A percentile compares a stretch with the other conserved stretches of the same genome.
Evolutionary conservation across 2,888 invertebrate species (phyloP).

Genomic region (Cybosia mesomella): DNA sequence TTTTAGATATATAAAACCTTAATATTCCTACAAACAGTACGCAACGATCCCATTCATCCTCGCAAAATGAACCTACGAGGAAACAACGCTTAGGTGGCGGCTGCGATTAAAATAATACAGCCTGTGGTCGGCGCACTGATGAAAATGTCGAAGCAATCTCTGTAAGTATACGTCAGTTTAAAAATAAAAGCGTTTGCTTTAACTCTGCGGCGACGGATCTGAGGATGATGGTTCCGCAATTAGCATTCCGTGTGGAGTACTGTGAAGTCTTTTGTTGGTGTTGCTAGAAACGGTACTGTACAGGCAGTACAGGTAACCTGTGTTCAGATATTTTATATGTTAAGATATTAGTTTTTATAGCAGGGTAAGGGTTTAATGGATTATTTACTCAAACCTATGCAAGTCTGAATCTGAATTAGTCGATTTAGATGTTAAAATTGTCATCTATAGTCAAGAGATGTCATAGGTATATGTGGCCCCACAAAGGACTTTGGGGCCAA

Average conservation of each 20-base stretch:
- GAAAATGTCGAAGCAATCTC: conserved; percentile 81
- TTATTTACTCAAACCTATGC: too few relatives aligned
- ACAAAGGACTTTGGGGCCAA: too few relatives aligned
- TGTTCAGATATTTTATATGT: neutral
- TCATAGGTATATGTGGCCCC: too few relatives aligned
- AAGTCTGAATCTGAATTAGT: too few relatives aligned
- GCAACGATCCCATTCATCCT: conserved; percentile 44
- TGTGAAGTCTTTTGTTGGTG: conserved; percentile 62
- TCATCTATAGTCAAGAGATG: too few relatives aligned
- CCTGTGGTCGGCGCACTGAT: conserved; percentile 78
- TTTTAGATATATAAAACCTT: neutral
- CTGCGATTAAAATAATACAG: conserved; percentile 81
- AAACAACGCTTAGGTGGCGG: conserved; percentile 65
- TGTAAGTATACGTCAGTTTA: conserved; percentile 81
- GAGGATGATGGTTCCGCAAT: conserved; percentile 72
- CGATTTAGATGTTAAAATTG: too few relatives aligned
- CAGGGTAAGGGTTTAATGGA: too few relatives aligned
- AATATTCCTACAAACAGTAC: conserved; percentile 13
- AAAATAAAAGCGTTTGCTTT: conserved; percentile 78
- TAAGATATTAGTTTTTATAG: neutral
- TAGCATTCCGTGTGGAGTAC: conserved; percentile 65
- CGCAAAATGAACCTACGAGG: conserved; percentile 57
- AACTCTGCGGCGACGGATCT: conserved; percentile 70
- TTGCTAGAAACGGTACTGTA: conserved; percentile 21
- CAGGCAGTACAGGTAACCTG: conserved; percentile 2